A percentile compares a stretch with the other conserved stretches of the same genome.
Conservation (phyloP, 2,888 invertebrate genomes). For the Linhomoeus sp. region DNA sequence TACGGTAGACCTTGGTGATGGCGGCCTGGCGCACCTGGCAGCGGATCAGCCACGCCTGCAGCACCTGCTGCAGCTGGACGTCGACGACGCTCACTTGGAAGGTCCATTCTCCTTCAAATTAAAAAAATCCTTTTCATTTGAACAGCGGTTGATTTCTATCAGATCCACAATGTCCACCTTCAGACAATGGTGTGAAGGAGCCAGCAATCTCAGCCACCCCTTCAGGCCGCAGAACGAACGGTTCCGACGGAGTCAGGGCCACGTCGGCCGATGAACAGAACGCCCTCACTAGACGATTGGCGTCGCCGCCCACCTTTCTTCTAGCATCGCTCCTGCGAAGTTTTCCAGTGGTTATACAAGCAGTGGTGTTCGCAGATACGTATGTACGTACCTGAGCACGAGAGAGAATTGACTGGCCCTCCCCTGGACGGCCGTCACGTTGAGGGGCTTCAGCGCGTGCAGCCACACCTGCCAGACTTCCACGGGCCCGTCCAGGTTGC, state of each 20-base stretch:
- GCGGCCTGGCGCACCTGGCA: conserved; percentile 24
- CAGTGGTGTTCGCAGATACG: too few species aligned
- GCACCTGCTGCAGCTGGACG: conserved; percentile 29
- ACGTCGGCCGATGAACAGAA: conserved; percentile 29
- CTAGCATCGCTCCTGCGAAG: too few species aligned
- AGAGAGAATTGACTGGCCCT: conserved; percentile 28
- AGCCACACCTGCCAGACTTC: conserved; percentile 32
- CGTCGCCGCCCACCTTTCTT: too few species aligned
- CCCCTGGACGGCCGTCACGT: conserved; percentile 28
- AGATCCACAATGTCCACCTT: too few species aligned
- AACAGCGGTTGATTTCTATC: background rate
- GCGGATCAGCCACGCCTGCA: conserved; percentile 31
- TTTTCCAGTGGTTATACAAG: too few species aligned
- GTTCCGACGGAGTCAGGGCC: conserved; percentile 25
- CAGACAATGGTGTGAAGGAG: too few species aligned
- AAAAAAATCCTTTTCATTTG: too few species aligned
- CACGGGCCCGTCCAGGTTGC: conserved; percentile 25
- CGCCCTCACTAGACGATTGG: conserved; percentile 1
- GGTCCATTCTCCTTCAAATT: too few species aligned
- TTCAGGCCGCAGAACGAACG: conserved; percentile 29
- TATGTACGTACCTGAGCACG: conserved; percentile 28
- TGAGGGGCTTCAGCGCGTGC: conserved; percentile 30
- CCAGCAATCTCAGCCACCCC: conserved; percentile 29
- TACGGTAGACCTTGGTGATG: conserved; percentile 27
- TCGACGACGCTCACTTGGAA: conserved; percentile 31